Conservation (phyloP, 2,113 vertebrate genomes). For the Channa argus region DNA sequence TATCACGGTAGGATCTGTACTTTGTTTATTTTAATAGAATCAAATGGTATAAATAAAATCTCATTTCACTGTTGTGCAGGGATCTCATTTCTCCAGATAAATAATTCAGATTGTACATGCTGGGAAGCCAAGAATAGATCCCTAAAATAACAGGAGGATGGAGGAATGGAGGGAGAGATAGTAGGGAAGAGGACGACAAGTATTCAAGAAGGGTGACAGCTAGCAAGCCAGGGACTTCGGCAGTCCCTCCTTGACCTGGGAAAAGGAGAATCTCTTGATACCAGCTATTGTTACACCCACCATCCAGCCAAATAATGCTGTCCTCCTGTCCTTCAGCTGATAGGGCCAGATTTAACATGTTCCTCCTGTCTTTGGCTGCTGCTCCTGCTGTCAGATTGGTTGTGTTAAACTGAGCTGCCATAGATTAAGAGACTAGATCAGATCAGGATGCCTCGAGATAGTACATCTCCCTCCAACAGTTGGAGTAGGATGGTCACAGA, state of each 20-base stretch:
- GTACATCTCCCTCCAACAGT: conserved; percentile 29
- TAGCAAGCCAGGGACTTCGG: conserved; percentile 40
- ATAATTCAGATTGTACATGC: conserved; percentile 77
- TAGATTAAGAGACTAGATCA: conserved; percentile 59
- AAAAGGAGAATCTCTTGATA: conserved; percentile 38
- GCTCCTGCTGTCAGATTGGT: conserved; percentile 37
- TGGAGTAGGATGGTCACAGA: conserved; percentile 23
- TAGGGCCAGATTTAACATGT: conserved; percentile 52
- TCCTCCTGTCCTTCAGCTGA: conserved; percentile 35
- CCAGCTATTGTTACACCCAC: conserved; percentile 44
- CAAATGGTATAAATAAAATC: conserved; percentile 69
- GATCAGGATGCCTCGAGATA: conserved; percentile 52
- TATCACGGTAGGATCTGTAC: conserved; percentile 28
- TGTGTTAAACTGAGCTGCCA: conserved; percentile 45
- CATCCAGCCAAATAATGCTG: conserved; percentile 26
- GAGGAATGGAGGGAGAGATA: conserved; percentile 23
- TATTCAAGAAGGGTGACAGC: conserved; percentile 49
- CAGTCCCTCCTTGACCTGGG: conserved; percentile 54
- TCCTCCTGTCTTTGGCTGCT: conserved; percentile 37
- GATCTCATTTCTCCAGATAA: conserved; percentile 78
- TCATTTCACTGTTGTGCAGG: conserved; percentile 58
- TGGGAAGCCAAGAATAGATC: conserved; percentile 72
- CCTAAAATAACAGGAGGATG: conserved; percentile 72
- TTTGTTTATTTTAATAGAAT: conserved; percentile 74
- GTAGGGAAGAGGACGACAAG: conserved; percentile 42